Conservation (phyloP, 2,797 vertebrate genomes). For the Myiotriccus ornatus region DNA sequence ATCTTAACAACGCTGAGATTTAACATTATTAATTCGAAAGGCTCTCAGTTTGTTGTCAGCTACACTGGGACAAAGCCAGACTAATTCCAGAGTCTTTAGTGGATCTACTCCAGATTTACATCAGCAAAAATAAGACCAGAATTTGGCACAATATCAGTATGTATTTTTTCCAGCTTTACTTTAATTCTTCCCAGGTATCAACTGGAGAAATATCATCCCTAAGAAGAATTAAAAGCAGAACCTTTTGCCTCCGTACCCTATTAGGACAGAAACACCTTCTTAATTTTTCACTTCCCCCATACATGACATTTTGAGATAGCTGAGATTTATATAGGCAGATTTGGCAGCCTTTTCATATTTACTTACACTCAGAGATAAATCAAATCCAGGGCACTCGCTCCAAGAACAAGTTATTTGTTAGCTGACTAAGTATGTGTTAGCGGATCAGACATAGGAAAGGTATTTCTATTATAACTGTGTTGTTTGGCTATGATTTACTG, state of each 20-base stretch:
- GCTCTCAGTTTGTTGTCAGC: conserved; percentile 32
- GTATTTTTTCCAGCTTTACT: neutral
- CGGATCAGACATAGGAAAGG: conserved; percentile 65
- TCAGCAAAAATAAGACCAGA: conserved; percentile 17
- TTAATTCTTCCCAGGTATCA: conserved; percentile 52
- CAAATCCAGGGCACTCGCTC: conserved; percentile 59
- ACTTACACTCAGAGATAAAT: conserved; percentile 71
- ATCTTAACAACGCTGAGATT: neutral
- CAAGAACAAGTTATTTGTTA: conserved; percentile 74
- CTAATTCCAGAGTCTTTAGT: conserved; percentile 32
- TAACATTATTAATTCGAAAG: conserved; percentile 39
- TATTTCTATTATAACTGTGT: conserved; percentile 70
- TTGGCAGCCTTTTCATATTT: conserved; percentile 74
- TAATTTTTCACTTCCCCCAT: conserved; percentile 56
- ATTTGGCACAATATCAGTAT: neutral
- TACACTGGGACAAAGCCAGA: conserved; percentile 29
- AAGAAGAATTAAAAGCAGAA: conserved; percentile 44
- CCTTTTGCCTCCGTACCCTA: conserved; percentile 24
- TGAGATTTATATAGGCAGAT: conserved; percentile 68
- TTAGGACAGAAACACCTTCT: conserved; percentile 64
- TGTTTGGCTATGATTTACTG: conserved; percentile 65
- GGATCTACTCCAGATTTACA: conserved; percentile 45
- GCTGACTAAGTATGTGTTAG: conserved; percentile 72
- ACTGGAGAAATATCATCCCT: neutral
- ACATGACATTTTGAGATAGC: conserved; percentile 58